Evolutionary conservation across 2,113 vertebrate genomes (phyloP).

Genomic region (Chamaea fasciata): DNA sequence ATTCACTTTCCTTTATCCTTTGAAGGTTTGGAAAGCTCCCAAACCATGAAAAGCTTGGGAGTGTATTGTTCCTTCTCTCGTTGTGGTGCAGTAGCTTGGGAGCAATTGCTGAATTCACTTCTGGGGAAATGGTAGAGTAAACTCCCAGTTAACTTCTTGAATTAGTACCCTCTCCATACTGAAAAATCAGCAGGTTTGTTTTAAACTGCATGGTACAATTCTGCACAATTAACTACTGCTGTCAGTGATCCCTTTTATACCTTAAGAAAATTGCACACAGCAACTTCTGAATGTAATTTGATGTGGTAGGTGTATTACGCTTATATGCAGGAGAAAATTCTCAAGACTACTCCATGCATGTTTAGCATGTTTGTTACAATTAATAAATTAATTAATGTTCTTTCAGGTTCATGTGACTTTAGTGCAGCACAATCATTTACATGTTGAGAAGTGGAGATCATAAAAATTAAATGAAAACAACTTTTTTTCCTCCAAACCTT

Average conservation of each 20-base stretch:
- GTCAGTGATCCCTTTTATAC: background rate
- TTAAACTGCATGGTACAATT: background rate
- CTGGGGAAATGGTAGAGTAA: background rate
- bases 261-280: background rate
- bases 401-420: background rate
- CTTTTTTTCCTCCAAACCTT: background rate
- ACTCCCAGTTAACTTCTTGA: background rate
- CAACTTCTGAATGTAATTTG: background rate
- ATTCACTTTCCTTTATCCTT: background rate
- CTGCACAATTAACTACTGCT: background rate
- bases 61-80: background rate
- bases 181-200: background rate
- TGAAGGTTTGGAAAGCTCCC: background rate
- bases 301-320: background rate
- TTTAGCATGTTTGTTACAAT: background rate
- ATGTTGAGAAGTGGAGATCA: background rate
- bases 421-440: background rate
- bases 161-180: background rate
- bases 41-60: background rate
- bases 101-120: background rate
- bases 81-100: fast-evolving
- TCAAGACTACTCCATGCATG: background rate
- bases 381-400: background rate
- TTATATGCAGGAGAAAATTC: background rate
- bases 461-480: background rate